Evolutionary conservation across 2,113 vertebrate genomes (phyloP).

Genomic region (Macquaria australasica): DNA sequence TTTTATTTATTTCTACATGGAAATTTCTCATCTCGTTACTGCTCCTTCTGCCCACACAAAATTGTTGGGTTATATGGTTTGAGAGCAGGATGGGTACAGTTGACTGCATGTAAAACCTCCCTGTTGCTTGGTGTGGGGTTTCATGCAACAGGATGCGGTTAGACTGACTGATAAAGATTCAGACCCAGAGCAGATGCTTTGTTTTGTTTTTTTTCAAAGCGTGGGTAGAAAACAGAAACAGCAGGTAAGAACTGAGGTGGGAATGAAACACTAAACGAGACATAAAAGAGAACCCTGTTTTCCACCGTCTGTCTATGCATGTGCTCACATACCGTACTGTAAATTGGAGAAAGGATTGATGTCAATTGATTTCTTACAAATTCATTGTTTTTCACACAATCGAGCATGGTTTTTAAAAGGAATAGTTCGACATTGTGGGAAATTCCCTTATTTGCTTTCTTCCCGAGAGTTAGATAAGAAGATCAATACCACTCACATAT

Average conservation of each 20-base stretch:
- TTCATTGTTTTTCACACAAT: background rate
- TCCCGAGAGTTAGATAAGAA: background rate
- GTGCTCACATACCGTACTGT: background rate
- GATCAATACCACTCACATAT: background rate
- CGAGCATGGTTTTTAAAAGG: background rate
- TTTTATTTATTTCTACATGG: constrained; percentile 63
- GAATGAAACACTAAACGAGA: constrained; percentile 48
- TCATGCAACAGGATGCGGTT: constrained; percentile 85
- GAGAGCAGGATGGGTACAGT: constrained; percentile 57
- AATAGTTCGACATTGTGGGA: background rate
- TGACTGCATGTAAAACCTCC: constrained; percentile 53
- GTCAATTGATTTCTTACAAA: background rate
- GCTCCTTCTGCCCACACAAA: constrained; percentile 54
- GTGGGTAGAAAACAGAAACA: constrained; percentile 66
- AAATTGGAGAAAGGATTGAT: background rate
- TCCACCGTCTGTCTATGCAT: constrained; percentile 29
- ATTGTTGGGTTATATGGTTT: constrained; percentile 33
- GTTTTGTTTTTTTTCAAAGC: constrained; percentile 46
- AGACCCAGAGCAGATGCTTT: constrained; percentile 70
- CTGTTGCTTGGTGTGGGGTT: constrained; percentile 70
- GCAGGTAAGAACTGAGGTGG: constrained; percentile 59
- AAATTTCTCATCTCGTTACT: constrained; percentile 57
- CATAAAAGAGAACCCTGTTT: constrained; percentile 44
- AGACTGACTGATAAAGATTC: constrained; percentile 74
- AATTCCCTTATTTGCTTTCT: background rate